Base-by-base conservation (phyloP, 53 echinoderm and acorn worm species). In the Mesocentrotus franciscanus region DNA sequence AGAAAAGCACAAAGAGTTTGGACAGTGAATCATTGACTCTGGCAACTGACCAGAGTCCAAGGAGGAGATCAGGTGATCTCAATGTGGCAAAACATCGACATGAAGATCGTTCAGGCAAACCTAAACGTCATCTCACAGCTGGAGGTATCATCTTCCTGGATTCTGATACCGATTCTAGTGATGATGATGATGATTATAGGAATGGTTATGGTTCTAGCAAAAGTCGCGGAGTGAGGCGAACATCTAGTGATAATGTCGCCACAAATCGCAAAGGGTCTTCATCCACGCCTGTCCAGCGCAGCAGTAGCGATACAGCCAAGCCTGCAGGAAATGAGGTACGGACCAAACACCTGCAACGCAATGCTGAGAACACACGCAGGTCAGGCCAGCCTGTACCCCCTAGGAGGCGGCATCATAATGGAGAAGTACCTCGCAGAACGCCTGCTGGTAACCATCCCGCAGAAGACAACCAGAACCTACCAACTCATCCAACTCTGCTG, bases 111-210 rank as follows among this genome's bases (percentile, higher is more conserved):
- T 4, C 90, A 66, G 72, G 93, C 66, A 92, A 95, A 90, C 16
- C 93, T 60, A 96, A 95, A 75, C 56, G 95, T n/a, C 92, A 96
- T 90, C 60, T 91, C 66, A 35, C n/a, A 91, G 93, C 59, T 78
- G 78, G 90, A 94, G 98, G 98, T 22, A 97, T 98, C 85, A 96
- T 97, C 90, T 97, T 97, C 78, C 97, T 96, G 27, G 95, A 92
- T 60, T 95, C 97, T 4, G 97, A 97, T 74, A 97, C 97, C 7
- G 98, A 98, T 42, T 98, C 98, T 36, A 98, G 98, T 57, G 98
- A 98, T 49, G 96, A 97, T 22, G 92, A 96, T 55, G 96, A 96
- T 56, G 96, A 96, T 60, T 92, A 96, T 55, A 92, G 95, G 49
- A 94, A 96, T 7, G 79, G 94, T n/a, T 56, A 92, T 60, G 96